phyloP scores from a whole-genome alignment of 1,140 invertebrate species.

The Zaprionus davidi region DNA sequence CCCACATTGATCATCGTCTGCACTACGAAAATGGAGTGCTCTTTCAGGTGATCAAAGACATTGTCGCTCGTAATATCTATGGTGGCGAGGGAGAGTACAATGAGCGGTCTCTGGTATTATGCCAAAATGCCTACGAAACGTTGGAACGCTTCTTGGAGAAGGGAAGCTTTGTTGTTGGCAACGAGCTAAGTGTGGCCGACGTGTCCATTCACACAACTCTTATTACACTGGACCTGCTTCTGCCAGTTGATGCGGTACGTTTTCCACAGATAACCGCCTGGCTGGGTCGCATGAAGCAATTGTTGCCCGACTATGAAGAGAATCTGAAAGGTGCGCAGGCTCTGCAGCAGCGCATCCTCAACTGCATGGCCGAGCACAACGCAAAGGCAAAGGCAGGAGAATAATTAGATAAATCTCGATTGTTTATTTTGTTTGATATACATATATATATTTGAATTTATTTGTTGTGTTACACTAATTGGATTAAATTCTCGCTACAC shows the following conservation, averaged over 20 bases:
- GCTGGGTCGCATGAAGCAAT: slow-evolving; percentile 60
- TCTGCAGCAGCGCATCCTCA: slow-evolving; percentile 53
- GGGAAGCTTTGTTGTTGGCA: slow-evolving; percentile 84
- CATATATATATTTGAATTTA: slow-evolving; percentile 42
- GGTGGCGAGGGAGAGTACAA: slow-evolving; percentile 70
- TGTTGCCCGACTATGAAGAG: slow-evolving; percentile 67
- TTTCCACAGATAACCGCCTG: slow-evolving; percentile 55
- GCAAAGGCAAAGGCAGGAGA: slow-evolving; percentile 16
- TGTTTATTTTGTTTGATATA: slow-evolving; percentile 23
- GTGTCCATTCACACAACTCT: slow-evolving; percentile 84
- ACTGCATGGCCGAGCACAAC: slow-evolving; percentile 59
- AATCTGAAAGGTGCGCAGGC: slow-evolving; percentile 67
- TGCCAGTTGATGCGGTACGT: slow-evolving; percentile 64
- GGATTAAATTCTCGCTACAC: slow-evolving; percentile 66
- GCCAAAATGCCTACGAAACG: slow-evolving; percentile 85
- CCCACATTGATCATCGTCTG: slow-evolving; percentile 89
- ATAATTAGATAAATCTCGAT: background rate
- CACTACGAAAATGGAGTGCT: slow-evolving; percentile 90
- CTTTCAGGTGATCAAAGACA: slow-evolving; percentile 83
- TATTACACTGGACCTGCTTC: slow-evolving; percentile 75
- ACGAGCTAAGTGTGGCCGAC: slow-evolving; percentile 87
- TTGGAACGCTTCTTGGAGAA: slow-evolving; percentile 85
- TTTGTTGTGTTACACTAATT: slow-evolving; percentile 63
- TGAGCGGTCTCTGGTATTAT: slow-evolving; percentile 54
- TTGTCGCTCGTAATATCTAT: slow-evolving; percentile 78